These are phyloP conservation scores for Microcebus ravelobensis DNA, from an alignment of 2,113 vertebrate species.

Conservation along the genomic window DNA sequence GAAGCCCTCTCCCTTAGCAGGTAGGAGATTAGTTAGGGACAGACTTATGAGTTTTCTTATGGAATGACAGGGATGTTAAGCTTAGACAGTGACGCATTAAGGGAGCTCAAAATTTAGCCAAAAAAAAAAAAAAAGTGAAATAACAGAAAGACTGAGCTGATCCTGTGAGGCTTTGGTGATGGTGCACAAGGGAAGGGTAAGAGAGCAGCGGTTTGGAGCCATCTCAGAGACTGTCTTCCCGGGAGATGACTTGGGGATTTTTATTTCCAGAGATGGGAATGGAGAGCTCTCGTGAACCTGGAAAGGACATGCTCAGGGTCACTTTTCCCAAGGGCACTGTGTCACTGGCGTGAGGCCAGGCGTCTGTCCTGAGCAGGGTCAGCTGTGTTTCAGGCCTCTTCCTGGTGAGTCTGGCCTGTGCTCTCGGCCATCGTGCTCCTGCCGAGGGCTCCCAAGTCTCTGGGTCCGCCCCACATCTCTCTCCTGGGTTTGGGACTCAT, in stretches of 20 bases:
- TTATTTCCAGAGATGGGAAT: neutral
- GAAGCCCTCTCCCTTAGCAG: too few relatives aligned
- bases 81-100: neutral
- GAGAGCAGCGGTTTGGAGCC: rapidly evolving
- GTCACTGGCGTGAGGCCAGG: neutral
- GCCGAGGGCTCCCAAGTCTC: neutral
- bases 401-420: neutral
- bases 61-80: neutral
- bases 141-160: neutral
- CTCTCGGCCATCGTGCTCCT: neutral
- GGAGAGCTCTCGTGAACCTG: neutral
- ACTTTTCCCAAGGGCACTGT: neutral
- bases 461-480: neutral
- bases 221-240: neutral
- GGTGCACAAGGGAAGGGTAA: too few relatives aligned
- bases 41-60: neutral
- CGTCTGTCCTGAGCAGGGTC: neutral
- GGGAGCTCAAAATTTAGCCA: neutral
- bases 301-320: neutral
- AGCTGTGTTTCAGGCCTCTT: neutral
- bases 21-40: neutral
- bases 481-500: neutral
- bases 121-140: too few relatives aligned
- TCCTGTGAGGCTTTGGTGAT: neutral
- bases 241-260: neutral